phyloP scores from a whole-genome alignment of 2,888 invertebrate species.

The Melanargia galathea region DNA sequence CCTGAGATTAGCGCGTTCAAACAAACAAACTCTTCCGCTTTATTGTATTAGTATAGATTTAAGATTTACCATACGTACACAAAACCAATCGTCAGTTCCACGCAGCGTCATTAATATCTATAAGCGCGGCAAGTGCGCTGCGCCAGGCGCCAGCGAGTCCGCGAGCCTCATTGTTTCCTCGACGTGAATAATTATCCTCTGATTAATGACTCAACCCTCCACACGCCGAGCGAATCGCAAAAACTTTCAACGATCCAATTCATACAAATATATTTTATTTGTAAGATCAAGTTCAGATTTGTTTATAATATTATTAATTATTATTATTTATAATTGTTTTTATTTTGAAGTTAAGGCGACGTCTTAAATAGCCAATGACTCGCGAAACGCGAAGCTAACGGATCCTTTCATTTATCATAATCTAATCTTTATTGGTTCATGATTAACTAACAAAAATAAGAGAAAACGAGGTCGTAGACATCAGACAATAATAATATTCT shows the following conservation, averaged over 20 bases:
- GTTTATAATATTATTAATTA: no score
- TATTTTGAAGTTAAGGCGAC: no score
- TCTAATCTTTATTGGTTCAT: no score
- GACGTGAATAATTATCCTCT: slow-evolving; percentile 6
- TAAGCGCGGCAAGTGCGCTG: not conserved
- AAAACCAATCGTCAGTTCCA: not conserved
- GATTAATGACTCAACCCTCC: not conserved
- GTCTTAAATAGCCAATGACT: no score
- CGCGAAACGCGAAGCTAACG: no score
- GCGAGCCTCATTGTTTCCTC: not conserved
- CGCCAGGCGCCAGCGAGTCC: not conserved
- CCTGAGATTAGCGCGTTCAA: no score
- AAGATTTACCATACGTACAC: not conserved
- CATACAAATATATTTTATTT: not conserved
- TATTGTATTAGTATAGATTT: not conserved
- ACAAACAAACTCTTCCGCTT: not conserved
- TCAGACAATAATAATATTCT: no score
- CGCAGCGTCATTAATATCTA: not conserved
- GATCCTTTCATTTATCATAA: no score
- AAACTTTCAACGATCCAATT: not conserved
- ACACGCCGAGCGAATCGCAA: not conserved
- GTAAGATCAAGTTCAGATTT: no score
- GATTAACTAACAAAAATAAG: no score
- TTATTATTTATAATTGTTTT: no score
- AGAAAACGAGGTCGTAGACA: no score